A percentile compares a stretch with the other conserved stretches of the same genome.
Evolutionary conservation across 2,888 invertebrate species (phyloP).

Genomic region (Metopia argyrocephala): DNA sequence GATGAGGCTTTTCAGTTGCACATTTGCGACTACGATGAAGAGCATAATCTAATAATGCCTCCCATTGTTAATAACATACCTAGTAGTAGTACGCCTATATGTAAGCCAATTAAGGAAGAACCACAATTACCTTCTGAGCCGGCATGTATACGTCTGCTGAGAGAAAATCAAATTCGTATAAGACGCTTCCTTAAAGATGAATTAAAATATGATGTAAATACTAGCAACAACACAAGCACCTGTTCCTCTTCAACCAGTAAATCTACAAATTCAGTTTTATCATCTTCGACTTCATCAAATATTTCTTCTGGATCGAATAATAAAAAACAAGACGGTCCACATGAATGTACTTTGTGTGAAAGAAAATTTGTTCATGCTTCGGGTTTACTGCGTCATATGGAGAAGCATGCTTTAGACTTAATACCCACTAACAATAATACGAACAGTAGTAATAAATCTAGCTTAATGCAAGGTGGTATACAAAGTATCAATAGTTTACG

Average conservation of each 20-base stretch:
- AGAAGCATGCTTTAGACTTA: conserved; percentile 76
- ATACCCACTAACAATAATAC: conserved; percentile 69
- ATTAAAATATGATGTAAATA: conserved; percentile 73
- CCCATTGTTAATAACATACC: background rate
- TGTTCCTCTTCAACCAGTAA: background rate
- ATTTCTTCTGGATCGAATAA: conserved; percentile 19
- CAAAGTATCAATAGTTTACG: conserved; percentile 68
- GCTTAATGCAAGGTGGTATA: conserved; percentile 42
- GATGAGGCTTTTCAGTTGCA: conserved; percentile 70
- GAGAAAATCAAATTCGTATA: conserved; percentile 76
- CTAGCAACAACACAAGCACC: conserved; percentile 29
- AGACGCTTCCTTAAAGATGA: conserved; percentile 77
- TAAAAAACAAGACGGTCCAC: conserved; percentile 72
- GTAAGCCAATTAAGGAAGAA: conserved; percentile 66
- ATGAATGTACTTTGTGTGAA: conserved; percentile 77
- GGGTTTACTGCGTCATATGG: conserved; percentile 77
- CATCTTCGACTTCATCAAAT: conserved; percentile 24
- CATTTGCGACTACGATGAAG: conserved; percentile 70
- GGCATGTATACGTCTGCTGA: conserved; percentile 71
- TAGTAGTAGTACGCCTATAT: background rate
- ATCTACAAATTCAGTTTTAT: background rate
- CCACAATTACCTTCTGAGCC: conserved; percentile 67
- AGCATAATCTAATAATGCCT: conserved; percentile 66
- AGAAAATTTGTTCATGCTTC: conserved; percentile 78
- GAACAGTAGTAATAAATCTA: conserved; percentile 47